Evolutionary conservation across 2,113 vertebrate species (phyloP).

Genomic region (Calyptommatus sinebrachiatus): DNA sequence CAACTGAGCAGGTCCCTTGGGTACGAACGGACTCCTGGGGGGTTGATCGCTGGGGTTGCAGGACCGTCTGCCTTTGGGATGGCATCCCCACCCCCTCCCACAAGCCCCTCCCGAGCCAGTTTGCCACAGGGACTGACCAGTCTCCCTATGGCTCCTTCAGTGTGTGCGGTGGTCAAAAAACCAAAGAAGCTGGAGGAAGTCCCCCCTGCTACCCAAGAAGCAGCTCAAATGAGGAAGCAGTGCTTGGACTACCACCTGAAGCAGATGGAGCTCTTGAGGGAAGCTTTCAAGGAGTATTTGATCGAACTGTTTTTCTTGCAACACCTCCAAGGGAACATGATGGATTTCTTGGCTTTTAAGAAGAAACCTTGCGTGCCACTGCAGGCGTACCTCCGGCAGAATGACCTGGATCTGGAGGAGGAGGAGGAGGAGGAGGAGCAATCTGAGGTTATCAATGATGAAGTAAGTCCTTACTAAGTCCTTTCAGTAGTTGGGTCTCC

Average conservation of each 20-base stretch:
- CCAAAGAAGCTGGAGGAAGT: slow-evolving; percentile 91
- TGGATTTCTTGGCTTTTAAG: slow-evolving; percentile 95
- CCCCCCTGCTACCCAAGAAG: slow-evolving; percentile 86
- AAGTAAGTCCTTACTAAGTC: slow-evolving; percentile 75
- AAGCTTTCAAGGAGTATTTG: slow-evolving; percentile 90
- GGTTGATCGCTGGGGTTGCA: slow-evolving; percentile 78
- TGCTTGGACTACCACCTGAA: slow-evolving; percentile 90
- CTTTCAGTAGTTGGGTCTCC: background rate
- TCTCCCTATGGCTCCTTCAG: slow-evolving; percentile 75
- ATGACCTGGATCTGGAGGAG: slow-evolving; percentile 93
- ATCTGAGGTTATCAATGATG: slow-evolving; percentile 93
- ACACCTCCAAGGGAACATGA: slow-evolving; percentile 98
- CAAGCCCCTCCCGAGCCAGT: slow-evolving; percentile 84
- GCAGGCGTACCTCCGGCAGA: slow-evolving; percentile 91
- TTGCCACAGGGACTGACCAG: slow-evolving; percentile 78
- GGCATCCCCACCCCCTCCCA: slow-evolving; percentile 82
- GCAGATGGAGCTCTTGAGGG: slow-evolving; percentile 88
- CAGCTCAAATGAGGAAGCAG: slow-evolving; percentile 89
- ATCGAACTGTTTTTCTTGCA: slow-evolving; percentile 96
- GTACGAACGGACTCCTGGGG: slow-evolving; percentile 80
- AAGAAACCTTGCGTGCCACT: slow-evolving; percentile 92
- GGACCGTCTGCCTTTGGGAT: slow-evolving; percentile 80
- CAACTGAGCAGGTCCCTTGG: slow-evolving; percentile 72
- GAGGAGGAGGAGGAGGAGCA: slow-evolving; percentile 95
- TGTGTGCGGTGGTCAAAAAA: slow-evolving; percentile 80